phyloP scores from a whole-genome alignment of 2,888 invertebrate genomes.

The Xanthia togata region DNA sequence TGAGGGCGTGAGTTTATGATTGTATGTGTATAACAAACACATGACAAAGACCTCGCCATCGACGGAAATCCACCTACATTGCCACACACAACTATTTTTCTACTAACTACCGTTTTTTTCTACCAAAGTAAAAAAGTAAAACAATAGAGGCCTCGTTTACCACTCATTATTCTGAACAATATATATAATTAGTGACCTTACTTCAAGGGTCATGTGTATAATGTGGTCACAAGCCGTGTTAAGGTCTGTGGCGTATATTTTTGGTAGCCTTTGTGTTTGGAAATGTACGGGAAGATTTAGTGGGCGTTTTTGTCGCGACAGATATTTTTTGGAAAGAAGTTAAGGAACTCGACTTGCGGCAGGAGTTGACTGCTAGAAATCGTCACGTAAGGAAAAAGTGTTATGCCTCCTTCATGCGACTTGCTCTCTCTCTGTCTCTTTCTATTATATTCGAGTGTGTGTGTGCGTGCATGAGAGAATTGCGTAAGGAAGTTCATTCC shows the following conservation, averaged over 20 bases:
- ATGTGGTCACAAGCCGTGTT: conserved; percentile 44
- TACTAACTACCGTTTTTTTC: conserved; percentile 1
- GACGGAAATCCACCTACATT: conserved; percentile 13
- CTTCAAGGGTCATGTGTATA: conserved; percentile 42
- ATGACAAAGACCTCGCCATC: neutral
- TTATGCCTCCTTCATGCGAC: no score
- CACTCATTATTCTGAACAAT: conserved; percentile 51
- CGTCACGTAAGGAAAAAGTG: no score
- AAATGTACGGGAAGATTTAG: conserved; percentile 22
- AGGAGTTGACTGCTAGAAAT: no score
- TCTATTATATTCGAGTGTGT: no score
- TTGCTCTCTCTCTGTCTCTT: no score
- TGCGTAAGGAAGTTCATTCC: no score
- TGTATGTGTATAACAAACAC: neutral
- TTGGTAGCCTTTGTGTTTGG: conserved; percentile 38
- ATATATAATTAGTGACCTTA: conserved; percentile 57
- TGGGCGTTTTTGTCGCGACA: neutral
- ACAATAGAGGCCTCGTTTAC: conserved; percentile 38
- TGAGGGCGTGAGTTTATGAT: neutral
- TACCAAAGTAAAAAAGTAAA: conserved; percentile 26
- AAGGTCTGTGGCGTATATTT: conserved; percentile 12
- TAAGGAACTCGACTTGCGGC: no score
- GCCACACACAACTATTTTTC: neutral
- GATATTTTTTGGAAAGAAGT: neutral
- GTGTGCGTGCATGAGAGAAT: no score